A percentile compares a stretch with the other conserved stretches of the same genome.
Conservation (phyloP, 2,113 vertebrate species). For the Amazona guildingii region DNA sequence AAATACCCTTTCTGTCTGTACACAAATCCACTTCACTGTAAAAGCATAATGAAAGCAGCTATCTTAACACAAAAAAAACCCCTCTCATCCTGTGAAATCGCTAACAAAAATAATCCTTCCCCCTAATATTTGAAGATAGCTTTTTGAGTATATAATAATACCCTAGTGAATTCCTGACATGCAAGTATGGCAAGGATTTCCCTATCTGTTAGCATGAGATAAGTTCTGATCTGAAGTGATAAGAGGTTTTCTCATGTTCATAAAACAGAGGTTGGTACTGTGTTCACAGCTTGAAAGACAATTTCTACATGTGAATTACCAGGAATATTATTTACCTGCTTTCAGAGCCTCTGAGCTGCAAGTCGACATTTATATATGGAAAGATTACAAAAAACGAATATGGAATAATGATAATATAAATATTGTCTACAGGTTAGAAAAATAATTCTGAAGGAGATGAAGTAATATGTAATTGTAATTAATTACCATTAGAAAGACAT, state of each 20-base stretch:
- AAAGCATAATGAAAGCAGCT: not conserved
- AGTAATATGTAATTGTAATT: not conserved
- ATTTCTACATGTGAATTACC: not conserved
- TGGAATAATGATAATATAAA: not conserved
- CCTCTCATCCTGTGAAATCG: not conserved
- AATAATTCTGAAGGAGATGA: not conserved
- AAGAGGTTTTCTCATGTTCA: not conserved
- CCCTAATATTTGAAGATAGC: not conserved
- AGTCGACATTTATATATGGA: not conserved
- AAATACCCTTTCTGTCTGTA: not conserved
- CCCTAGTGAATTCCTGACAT: not conserved
- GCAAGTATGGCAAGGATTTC: not conserved
- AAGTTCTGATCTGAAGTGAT: constrained; percentile 40
- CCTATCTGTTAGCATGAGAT: not conserved
- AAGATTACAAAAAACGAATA: not conserved
- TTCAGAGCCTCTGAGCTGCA: constrained; percentile 1
- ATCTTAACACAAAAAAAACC: not conserved
- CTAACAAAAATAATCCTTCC: constrained; percentile 1
- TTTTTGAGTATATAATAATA: constrained; percentile 6
- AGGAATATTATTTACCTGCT: not conserved
- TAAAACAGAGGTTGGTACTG: not conserved
- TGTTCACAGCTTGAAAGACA: constrained; percentile 4
- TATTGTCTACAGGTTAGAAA: not conserved
- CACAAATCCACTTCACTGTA: not conserved
- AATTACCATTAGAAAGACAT: not conserved